Evolutionary conservation across 2,797 vertebrate genomes (phyloP).

Genomic region (Enteromius trimaculatus): DNA sequence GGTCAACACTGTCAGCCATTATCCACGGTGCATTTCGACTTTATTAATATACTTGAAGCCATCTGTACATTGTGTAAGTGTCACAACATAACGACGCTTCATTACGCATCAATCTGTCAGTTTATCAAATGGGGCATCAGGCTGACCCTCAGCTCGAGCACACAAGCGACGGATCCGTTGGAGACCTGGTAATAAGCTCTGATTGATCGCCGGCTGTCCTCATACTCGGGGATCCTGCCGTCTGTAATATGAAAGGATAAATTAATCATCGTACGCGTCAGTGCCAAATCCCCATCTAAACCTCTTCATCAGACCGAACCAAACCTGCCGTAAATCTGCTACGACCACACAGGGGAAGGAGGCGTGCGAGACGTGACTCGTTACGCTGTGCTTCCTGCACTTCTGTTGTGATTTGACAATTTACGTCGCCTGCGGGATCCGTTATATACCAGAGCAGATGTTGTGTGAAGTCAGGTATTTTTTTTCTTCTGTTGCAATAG

Average conservation of each 20-base stretch:
- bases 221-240: slow-evolving; percentile 17
- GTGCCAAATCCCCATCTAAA: slow-evolving; percentile 29
- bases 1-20: slow-evolving; percentile 22
- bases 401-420: not conserved
- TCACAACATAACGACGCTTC: slow-evolving; percentile 26
- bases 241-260: slow-evolving; percentile 41
- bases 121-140: slow-evolving; percentile 7
- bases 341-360: slow-evolving; percentile 5
- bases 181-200: slow-evolving; percentile 39
- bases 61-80: slow-evolving; percentile 38
- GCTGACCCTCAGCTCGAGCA: not conserved
- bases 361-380: not conserved
- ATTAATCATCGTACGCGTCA: slow-evolving; percentile 37
- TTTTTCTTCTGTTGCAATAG: not conserved
- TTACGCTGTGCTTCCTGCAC: not conserved
- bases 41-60: slow-evolving; percentile 10
- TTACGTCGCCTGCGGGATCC: not conserved
- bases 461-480: not conserved
- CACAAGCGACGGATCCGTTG: slow-evolving; percentile 23
- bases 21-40: not conserved
- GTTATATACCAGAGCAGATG: slow-evolving; percentile 13
- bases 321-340: slow-evolving; percentile 22
- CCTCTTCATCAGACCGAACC: slow-evolving; percentile 30
- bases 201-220: slow-evolving; percentile 52
- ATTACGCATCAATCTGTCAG: slow-evolving; percentile 15